Evolutionary conservation across 2,888 invertebrate species (phyloP), one percentile per base, ranked within the genome.

Genomic region (Athalia rosae): DNA sequence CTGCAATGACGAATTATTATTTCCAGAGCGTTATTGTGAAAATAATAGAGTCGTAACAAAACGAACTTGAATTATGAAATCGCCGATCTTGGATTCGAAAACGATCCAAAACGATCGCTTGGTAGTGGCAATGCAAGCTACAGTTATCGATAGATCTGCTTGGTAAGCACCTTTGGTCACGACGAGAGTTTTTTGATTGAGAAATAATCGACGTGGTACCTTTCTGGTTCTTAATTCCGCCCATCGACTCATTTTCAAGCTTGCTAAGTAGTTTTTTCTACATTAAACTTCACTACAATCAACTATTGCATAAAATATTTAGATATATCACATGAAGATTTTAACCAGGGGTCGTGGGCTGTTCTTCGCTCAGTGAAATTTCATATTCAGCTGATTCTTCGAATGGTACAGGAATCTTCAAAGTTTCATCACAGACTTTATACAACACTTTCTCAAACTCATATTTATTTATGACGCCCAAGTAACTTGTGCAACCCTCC

Each of bases 51-150:
- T 50, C 41, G 11, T 45, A 28, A 28, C 13, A 8, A 7, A 9
- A 11, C 76, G 74, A 76, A 83, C 86, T 74, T 85, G 82, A 28
- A 87, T 82, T 59, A 89, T 87, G 63, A 89, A 89, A 66, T 89
- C 89, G 11, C 87, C 87, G 9, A 83, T 56, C 43, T 85, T 79
- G 3, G 85, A 82, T 79, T 83, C 84, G 53, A 88, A 87, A 9
- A 87, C 77, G 3, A 89, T 79, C 88, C 88, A 89, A 78, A 83
- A 87, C 4, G 73, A 77, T 73, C 81, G 80, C 4, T 79, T 41
- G 8, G 73, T 74, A 0, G 84, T 82, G 11, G 80, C 67, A 9
- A 87, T 84, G n/a, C 87, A 87, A 5, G 83, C 84, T 3, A 88
- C 71, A 0, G 83, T 86, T n/a, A 86, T 77, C 0, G 82, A 80